Base-by-base conservation (phyloP, 2,113 vertebrate species). In the Syngnathus floridae region DNA sequence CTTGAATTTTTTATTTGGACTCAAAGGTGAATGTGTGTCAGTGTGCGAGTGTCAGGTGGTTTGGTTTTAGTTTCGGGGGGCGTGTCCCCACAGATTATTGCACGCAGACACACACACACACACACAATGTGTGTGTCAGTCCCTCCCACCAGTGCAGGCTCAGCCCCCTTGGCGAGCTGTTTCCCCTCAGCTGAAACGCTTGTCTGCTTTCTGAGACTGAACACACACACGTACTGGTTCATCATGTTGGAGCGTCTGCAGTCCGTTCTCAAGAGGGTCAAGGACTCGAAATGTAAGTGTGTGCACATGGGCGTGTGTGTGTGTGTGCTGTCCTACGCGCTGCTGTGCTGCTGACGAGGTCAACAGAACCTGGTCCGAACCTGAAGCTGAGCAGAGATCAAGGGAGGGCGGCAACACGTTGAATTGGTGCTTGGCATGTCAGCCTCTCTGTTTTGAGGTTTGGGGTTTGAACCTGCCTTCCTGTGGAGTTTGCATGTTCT, bases 201-300 rank as follows among this genome's bases (percentile, higher is more conserved):
- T 62, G 59, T 5, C 59, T 62, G 60, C 40, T 41, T 14, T 62
- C 14, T 26, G 38, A 43, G 26, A 62, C 41, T 45, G 36, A n/a
- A 48, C 26, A 56, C 21, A 36, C 31, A 22, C 48, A 46, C 65
- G 57, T 48, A 52, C 54, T 66, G 38, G 40, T 71, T 63, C 69
- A 74, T 67, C 67, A 87, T 87, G 87, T 76, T 88, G 82, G 84
- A 86, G 41, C 74, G 81, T 26, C 80, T 88, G 76, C 79, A 88
- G 80, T 82, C 81, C 10, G 80, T 77, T 54, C 71, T 88, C 64
- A 86, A 80, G 74, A 75, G 75, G 49, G 72, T 85, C 54, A 88
- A 79, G 60, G 74, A 86, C 64, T 78, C 81, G 11, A 88, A 71
- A 81, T 56, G 85, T 88, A 82, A 86, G 80, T 64, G 19, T 10